phyloP scores from a whole-genome alignment of 1,140 invertebrate species.

The Popillia japonica region DNA sequence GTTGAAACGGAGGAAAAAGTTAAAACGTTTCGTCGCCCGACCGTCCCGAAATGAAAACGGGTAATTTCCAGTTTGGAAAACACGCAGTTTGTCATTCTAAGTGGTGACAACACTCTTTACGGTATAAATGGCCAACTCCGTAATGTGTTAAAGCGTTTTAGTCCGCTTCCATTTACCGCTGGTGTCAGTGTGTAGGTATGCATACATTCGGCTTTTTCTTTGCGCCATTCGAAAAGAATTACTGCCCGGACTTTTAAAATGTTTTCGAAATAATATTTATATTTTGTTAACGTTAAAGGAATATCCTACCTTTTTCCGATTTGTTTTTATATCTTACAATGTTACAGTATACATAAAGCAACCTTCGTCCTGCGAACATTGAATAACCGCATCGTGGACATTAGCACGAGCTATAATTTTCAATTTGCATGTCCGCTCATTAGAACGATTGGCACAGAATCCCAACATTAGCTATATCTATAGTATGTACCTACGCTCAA shows the following conservation, averaged over 20 bases:
- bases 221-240: too few relatives aligned
- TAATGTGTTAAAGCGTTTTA: neutral
- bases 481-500: neutral
- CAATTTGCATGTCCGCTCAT: slow-evolving; percentile 5
- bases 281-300: too few relatives aligned
- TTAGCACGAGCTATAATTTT: slow-evolving; percentile 4
- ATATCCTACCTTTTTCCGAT: too few relatives aligned
- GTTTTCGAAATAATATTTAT: too few relatives aligned
- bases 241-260: too few relatives aligned
- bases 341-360: too few relatives aligned
- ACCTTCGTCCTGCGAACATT: too few relatives aligned
- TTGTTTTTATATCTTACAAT: too few relatives aligned
- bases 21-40: neutral
- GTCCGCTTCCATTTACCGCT: neutral
- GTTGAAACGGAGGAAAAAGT: neutral
- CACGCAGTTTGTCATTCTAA: slow-evolving; percentile 27
- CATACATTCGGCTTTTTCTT: too few relatives aligned
- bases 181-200: too few relatives aligned
- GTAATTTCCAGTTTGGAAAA: slow-evolving; percentile 33
- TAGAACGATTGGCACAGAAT: neutral
- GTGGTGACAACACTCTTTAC: neutral
- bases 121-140: neutral
- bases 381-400: neutral
- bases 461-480: neutral
- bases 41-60: slow-evolving; percentile 1